Evolutionary conservation across 1,140 invertebrate species (phyloP), one percentile per base, ranked within the genome.

Genomic region (Cydia strobilella): DNA sequence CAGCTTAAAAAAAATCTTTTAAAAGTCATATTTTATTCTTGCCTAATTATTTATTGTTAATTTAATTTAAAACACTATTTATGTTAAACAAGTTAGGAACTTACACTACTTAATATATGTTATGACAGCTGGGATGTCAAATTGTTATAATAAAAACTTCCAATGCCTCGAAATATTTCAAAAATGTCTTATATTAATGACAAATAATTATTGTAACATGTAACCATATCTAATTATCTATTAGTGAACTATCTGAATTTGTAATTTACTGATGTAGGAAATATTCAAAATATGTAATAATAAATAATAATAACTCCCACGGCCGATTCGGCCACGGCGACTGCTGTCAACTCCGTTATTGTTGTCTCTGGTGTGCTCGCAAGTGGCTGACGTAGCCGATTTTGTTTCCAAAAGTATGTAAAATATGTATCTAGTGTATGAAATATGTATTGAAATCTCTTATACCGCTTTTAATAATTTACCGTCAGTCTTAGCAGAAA

Each of bases 161-260:
- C 31, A 18, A 42, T 31, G 65, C 65, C 65, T 69, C 65, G 7
- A 69, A 69, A 69, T 69, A 39, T 39, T 66, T 35, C 12, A 31
- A 66, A 69, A 35, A 20, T 66, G n/a, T 74, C 45, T 20, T 74
- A 75, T 77, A 66, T 73, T 48, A 73, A 66, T 75, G 76, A 74
- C 72, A 78, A 75, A 78, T 75, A 75, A 77, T 18, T 75, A 75
- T 73, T 59, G 31, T 74, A 74, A 31, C 31, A 75, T 59, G 31
- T 74, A 74, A 31, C 31, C 73, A 74, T 74, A 74, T 74, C 73
- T 59, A 51, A 15, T 42, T 74, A 74, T 74, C 73, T 59, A 51
- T 25, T 42, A 39, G 23, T n/a, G 3, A 74, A 3, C 73, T 74
- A 59, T 18, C 23, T 62, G 15, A 74, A n/a, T 74, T 65, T 69